Evolutionary conservation across 1,140 invertebrate species (phyloP).

Genomic region (Macrocentrus cingulum): DNA sequence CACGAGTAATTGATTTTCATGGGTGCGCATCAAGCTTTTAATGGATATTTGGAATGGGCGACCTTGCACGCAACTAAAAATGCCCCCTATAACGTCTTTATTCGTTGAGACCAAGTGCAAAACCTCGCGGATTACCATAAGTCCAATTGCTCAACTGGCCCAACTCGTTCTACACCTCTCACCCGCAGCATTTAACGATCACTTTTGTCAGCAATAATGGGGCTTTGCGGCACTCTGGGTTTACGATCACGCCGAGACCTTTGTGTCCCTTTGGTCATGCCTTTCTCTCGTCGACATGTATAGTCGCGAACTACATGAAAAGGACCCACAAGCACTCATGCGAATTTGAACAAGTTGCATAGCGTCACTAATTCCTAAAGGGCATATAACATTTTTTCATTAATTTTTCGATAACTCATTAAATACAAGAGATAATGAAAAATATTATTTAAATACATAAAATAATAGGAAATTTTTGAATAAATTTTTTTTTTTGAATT

Average conservation of each 20-base stretch:
- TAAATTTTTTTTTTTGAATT: no score
- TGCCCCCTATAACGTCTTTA: constrained; percentile 9
- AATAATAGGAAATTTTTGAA: no score
- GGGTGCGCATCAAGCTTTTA: no score
- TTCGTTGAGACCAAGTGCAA: background rate
- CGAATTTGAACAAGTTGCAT: background rate
- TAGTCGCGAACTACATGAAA: background rate
- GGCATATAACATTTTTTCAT: no score
- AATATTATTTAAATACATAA: no score
- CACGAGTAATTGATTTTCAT: no score
- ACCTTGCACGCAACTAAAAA: no score
- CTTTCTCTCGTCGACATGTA: background rate
- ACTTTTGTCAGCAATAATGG: constrained; percentile 27
- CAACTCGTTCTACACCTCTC: constrained; percentile 17
- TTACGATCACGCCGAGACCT: constrained; percentile 23
- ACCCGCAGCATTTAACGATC: constrained; percentile 23
- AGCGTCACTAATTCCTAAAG: no score
- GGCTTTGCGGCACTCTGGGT: constrained; percentile 18
- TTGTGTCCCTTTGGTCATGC: constrained; percentile 22
- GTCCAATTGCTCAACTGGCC: constrained; percentile 9
- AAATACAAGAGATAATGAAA: no score
- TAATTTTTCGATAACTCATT: no score
- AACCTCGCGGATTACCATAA: background rate
- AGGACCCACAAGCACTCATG: background rate
- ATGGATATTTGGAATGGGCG: no score